phyloP scores from a whole-genome alignment of 2,113 vertebrate species.

The Odontophorus gujanensis region DNA sequence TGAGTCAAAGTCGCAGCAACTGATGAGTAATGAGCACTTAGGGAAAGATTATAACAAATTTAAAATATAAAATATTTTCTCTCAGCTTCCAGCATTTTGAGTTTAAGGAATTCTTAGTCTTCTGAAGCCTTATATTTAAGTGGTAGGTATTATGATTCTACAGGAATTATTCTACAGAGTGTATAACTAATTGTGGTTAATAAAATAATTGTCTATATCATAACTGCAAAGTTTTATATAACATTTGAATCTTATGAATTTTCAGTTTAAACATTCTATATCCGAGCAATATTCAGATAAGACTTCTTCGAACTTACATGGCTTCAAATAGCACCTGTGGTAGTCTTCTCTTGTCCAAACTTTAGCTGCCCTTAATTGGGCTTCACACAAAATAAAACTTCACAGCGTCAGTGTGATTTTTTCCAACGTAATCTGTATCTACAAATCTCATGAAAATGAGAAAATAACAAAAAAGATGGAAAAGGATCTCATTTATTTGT shows the following conservation, averaged over 20 bases:
- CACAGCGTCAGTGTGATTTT: not conserved
- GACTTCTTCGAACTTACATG: not conserved
- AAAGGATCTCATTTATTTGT: not conserved
- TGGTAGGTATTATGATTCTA: not conserved
- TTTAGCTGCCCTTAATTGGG: not conserved
- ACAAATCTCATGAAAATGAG: not conserved
- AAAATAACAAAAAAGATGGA: not conserved
- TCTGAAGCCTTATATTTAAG: not conserved
- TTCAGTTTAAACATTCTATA: not conserved
- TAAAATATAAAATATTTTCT: not conserved
- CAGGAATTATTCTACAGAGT: not conserved
- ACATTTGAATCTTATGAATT: not conserved
- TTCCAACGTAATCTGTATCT: not conserved
- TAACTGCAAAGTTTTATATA: not conserved
- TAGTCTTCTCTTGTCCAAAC: not conserved
- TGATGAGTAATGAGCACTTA: not conserved
- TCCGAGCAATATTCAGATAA: not conserved
- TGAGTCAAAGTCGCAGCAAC: not conserved
- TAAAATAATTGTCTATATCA: not conserved
- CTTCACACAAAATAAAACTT: not conserved
- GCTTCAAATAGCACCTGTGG: not conserved
- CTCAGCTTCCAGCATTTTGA: not conserved
- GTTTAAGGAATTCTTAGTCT: not conserved
- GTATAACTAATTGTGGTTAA: not conserved
- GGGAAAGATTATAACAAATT: not conserved